Percentiles rank a stretch among this genome's conserved stretches.
Conservation (phyloP, 2,797 vertebrate species). For the Pantherophis vulpinus region DNA sequence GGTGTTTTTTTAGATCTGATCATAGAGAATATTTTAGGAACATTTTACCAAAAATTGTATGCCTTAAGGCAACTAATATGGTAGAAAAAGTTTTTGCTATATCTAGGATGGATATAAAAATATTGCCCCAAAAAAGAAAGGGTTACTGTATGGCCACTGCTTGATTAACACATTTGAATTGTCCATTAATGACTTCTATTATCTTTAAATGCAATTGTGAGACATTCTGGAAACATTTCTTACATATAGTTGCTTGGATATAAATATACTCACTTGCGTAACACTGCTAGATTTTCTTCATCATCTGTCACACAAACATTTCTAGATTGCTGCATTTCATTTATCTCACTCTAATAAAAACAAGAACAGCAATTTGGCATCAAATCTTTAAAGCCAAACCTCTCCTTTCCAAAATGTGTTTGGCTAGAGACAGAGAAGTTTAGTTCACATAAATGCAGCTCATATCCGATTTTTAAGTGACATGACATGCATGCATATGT, state of each 20-base stretch:
- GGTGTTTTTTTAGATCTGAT: neutral
- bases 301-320: constrained; percentile 84
- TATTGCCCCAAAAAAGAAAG: neutral
- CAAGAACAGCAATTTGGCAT: neutral
- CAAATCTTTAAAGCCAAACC: neutral
- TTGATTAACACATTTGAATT: neutral
- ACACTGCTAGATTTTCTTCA: constrained; percentile 92
- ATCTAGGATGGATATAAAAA: neutral
- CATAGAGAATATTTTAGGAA: neutral
- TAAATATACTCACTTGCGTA: constrained; percentile 81
- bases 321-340: constrained; percentile 75
- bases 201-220: neutral
- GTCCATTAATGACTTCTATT: neutral
- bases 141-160: neutral
- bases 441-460: neutral
- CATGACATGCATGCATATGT: neutral
- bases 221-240: neutral
- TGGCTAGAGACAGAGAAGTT: neutral
- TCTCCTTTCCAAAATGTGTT: neutral
- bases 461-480: neutral
- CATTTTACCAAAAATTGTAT: neutral
- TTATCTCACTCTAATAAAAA: constrained; percentile 73
- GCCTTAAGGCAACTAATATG: neutral
- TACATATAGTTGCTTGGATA: neutral
- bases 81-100: neutral